These are phyloP conservation scores for Chaenogobius annularis DNA, from an alignment of 2,113 vertebrate genomes.

Conservation along the genomic window DNA sequence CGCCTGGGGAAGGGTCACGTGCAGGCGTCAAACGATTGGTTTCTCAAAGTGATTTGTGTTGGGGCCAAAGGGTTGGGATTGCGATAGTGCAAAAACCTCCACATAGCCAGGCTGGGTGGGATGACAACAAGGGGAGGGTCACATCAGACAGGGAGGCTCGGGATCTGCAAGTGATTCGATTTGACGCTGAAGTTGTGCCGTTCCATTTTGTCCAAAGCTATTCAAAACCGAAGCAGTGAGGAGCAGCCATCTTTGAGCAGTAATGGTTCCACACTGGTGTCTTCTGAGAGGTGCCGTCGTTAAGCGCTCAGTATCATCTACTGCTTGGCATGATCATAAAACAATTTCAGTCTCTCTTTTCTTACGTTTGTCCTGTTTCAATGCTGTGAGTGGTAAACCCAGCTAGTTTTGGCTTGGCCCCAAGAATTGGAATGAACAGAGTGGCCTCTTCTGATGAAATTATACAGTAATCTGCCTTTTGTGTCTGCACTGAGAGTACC, in stretches of 20 bases:
- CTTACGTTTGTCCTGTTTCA: slow-evolving; percentile 23
- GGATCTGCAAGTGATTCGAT: slow-evolving; percentile 17
- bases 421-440: slow-evolving; percentile 55
- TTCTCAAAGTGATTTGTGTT: neutral
- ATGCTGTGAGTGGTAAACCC: slow-evolving; percentile 53
- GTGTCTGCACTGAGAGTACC: slow-evolving; percentile 13
- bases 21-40: neutral
- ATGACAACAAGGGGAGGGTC: slow-evolving; percentile 4
- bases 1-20: neutral
- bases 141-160: slow-evolving; percentile 42
- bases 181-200: slow-evolving; percentile 7
- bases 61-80: slow-evolving; percentile 16
- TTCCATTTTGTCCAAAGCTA: slow-evolving; percentile 35
- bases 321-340: slow-evolving; percentile 47
- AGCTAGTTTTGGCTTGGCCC: slow-evolving; percentile 51
- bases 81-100: slow-evolving; percentile 66
- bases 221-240: slow-evolving; percentile 12
- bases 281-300: slow-evolving; percentile 24
- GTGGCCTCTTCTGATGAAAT: slow-evolving; percentile 36
- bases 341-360: slow-evolving; percentile 33
- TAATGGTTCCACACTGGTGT: slow-evolving; percentile 10
- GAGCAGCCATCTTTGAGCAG: slow-evolving; percentile 14
- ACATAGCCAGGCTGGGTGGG: slow-evolving; percentile 53
- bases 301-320: slow-evolving; percentile 31
- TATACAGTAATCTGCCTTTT: slow-evolving; percentile 32